Base-by-base conservation (phyloP, 2,797 vertebrate species). In the Lemur catta region DNA sequence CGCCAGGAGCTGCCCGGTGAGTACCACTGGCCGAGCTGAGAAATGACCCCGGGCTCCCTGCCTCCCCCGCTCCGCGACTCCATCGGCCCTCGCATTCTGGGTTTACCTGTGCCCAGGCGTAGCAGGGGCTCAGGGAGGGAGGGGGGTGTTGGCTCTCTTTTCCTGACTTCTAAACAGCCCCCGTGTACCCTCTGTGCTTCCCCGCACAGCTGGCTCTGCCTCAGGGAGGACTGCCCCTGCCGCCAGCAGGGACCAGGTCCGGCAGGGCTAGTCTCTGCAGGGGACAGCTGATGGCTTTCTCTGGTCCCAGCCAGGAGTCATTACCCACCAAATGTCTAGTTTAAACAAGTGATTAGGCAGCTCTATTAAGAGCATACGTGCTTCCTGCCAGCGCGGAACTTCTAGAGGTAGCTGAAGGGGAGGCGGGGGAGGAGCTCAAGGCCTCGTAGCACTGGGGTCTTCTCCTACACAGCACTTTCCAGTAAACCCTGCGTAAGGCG, bases 271-370 rank as follows among this genome's bases (percentile, higher is more conserved):
- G 24, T 65, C 82, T 80, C 95, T 67, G 79, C 89, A 97, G 88
- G 80, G 71, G 65, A 95, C n/a, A 84, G 96, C 88, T 46, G 93
- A 95, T 87, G 95, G 85, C 82, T 91, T 96, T 96, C 90, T 97
- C 82, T 94, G 87, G 90, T 87, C 85, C 90, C 94, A 95, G 96
- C 85, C 96, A 96, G 97, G 97, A 98, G 86, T 97, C 96, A 97
- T 97, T 97, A 96, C 26, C 26, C 79, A 94, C n/a, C 84, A 87
- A 95, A 95, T 81, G 93, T 89, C 94, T 91, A 86, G 93, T 96
- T 97, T 97, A 97, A 97, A 97, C 89, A 96, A 96, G 91, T 74
- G 96, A 97, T 95, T 93, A 97, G 94, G 95, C 78, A 81, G 90
- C 90, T 96, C 46, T 84, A 87, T 93, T 93, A 95, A 63, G 78